These are phyloP conservation scores for Cryptoblepharus egeriae DNA, from an alignment of 2,797 vertebrate genomes.

Conservation along the genomic window DNA sequence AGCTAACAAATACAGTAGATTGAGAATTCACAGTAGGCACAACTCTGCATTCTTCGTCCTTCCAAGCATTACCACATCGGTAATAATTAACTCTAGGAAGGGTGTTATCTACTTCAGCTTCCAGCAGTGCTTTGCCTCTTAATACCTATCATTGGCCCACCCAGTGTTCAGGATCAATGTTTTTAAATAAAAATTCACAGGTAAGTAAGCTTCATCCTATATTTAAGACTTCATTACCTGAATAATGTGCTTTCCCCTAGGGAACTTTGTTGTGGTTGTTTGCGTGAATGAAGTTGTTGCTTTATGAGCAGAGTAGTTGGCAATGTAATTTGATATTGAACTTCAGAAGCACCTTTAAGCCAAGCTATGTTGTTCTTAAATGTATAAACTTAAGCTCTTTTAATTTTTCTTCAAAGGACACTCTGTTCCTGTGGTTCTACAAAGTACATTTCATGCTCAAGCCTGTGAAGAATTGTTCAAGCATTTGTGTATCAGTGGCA, in stretches of 20 bases:
- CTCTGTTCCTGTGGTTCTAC: conserved; percentile 94
- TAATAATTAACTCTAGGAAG: background rate
- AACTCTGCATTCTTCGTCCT: too few relatives aligned
- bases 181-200: background rate
- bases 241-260: background rate
- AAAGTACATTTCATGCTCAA: conserved; percentile 95
- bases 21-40: too few relatives aligned
- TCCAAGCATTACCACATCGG: background rate
- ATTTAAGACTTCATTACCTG: background rate
- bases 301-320: background rate
- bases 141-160: background rate
- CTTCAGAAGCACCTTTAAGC: background rate
- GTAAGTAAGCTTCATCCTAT: background rate
- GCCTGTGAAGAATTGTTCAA: conserved; percentile 99
- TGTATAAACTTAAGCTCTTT: background rate
- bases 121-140: background rate
- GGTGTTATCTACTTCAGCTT: too few relatives aligned
- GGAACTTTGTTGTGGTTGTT: background rate
- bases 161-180: background rate
- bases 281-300: background rate
- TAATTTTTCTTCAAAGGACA: conserved; percentile 82
- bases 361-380: background rate
- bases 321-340: background rate
- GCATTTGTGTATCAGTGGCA: conserved; percentile 97
- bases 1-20: too few relatives aligned